Base-by-base conservation (phyloP, 2,888 invertebrate genomes). In the Germaria angustata region DNA sequence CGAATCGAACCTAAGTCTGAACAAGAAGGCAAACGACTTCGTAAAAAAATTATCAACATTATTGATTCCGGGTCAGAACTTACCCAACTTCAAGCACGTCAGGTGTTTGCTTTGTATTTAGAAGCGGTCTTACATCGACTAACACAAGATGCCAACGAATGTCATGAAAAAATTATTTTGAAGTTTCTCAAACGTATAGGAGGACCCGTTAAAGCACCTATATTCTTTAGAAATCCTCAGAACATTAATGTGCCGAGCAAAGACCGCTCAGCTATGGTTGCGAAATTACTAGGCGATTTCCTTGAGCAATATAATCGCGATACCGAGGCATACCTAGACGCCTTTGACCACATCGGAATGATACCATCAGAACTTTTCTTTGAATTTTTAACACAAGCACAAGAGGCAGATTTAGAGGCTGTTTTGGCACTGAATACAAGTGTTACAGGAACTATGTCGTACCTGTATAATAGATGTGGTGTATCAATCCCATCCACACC, bases 301-400 rank as follows among this genome's bases (percentile, higher is more conserved):
- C 93, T 97, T 65, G 95, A 96, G 91, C 92, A 95, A 87, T 97
- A 96, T 91, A 95, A 95, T 89, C 92, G 95, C 71, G 96, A 96
- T 91, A 96, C 96, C 0, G 96, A 96, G 86, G 91, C 95, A 28
- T 95, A 94, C 88, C 93, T 94, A 2, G 95, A 95, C 89, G 93
- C 94, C 69, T 94, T 94, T 80, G 95, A 95, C 86, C 92, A 93
- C 82, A 93, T 94, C 63, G 94, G 89, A 2, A 91, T 91, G 89
- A 91, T 91, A 84, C 90, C 91, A 46, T 92, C 89, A 90, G 91
- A 92, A 84, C 87, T 93, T 75, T 94, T 94, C 86, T 91, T 92
- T 84, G 93, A 93, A 84, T 95, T 95, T 88, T 89, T 95, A 71
- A 91, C 92, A 41, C 92, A 93, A 84, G 94, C 94, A 2, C 89